phyloP scores from a whole-genome alignment of 2,888 invertebrate genomes.

The Monopis laevigella region DNA sequence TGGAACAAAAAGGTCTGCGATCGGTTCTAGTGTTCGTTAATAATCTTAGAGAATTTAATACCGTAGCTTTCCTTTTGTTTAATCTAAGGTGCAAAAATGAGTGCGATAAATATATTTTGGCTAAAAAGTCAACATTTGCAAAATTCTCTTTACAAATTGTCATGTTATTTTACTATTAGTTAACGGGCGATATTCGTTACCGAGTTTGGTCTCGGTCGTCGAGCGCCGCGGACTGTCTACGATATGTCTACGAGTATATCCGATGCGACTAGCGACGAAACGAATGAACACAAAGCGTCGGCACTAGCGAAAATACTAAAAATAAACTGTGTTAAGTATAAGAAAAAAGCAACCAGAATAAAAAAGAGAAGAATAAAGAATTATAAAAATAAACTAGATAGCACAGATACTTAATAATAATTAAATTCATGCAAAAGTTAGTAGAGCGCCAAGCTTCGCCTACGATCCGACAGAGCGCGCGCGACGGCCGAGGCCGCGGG shows the following conservation, averaged over 20 bases:
- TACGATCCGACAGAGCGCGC: slow-evolving; percentile 3
- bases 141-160: slow-evolving; percentile 62
- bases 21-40: too few species aligned
- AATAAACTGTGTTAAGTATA: too few species aligned
- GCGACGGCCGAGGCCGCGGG: slow-evolving; percentile 12
- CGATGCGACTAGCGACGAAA: too few species aligned
- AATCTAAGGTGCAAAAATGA: too few species aligned
- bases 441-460: slow-evolving; percentile 3
- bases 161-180: slow-evolving; percentile 63
- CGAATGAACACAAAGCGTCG: too few species aligned
- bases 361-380: slow-evolving; percentile 1
- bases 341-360: not conserved
- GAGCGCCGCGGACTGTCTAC: too few species aligned
- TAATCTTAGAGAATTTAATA: too few species aligned
- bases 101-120: slow-evolving; percentile 62
- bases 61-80: too few species aligned
- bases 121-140: slow-evolving; percentile 67
- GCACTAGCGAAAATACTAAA: too few species aligned
- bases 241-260: too few species aligned
- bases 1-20: too few species aligned
- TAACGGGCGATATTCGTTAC: slow-evolving; percentile 56
- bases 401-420: not conserved
- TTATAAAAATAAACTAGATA: not conserved
- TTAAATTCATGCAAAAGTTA: slow-evolving; percentile 8
- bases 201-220: too few species aligned